Evolutionary conservation across 2,888 invertebrate genomes (phyloP), one percentile per base, ranked within the genome.

Genomic region (Pandemis heparana): DNA sequence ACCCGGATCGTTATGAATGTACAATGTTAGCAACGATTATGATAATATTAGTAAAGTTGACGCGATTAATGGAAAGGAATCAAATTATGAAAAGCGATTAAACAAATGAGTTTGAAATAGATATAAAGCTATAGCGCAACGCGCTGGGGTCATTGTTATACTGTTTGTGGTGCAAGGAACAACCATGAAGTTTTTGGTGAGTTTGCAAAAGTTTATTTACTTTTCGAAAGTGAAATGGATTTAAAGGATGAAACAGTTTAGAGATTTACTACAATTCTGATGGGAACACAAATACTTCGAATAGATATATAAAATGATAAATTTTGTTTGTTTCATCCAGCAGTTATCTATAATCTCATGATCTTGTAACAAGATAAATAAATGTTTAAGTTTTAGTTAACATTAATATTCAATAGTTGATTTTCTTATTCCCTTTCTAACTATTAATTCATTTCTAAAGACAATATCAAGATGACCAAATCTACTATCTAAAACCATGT

Each of bases 161-260:
- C 60, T 70, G 74, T 74, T 48, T 32, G 70, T 16, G 53, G 14
- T 12, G 59, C 18, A 18, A 74, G 38, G 32, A 39, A 69, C 64
- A 70, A 70, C 41, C 32, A 74, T 74, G 74, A 74, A 70, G 65
- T 23, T 70, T 53, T 38, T 70, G 70, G 74, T 74, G n/a, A 74
- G 74, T 74, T 18, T 10, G 10, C 8, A 51, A 53, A 23, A 60
- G n/a, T 62, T 61, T 39, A 12, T 32, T 16, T 51, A n/a, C n/a
- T 16, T 16, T 16, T n/a, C 16, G 5, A 51, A 46, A 46, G 10
- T 46, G 10, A 46, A 32, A 32, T 1, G 14, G 12, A 5, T 46
- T 46, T 46, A 46, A 14, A 12, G 9, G 12, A 46, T 14, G 14
- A 46, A 46, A 46, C 2, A 16, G n/a, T 51, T 0, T 1, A 12